Conservation (phyloP, 2,113 vertebrate species). For the Phoenicopterus ruber region DNA sequence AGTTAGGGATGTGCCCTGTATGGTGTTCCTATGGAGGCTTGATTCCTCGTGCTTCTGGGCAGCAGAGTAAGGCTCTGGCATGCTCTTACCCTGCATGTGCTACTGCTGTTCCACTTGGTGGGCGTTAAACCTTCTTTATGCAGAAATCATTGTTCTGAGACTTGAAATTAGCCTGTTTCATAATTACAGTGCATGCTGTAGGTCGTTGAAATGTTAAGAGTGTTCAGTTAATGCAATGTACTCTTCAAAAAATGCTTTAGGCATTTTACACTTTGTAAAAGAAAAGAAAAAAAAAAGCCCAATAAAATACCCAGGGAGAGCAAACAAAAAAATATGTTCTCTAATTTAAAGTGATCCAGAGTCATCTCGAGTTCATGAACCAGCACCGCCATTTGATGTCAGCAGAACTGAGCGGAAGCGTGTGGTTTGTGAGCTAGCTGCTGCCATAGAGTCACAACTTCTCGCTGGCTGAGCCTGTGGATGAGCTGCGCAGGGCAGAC, state of each 20-base stretch:
- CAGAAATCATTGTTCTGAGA: not conserved
- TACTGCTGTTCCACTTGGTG: not conserved
- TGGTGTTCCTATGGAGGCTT: not conserved
- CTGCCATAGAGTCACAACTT: not conserved
- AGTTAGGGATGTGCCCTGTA: not conserved
- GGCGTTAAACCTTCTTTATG: not conserved
- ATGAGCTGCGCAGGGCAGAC: not conserved
- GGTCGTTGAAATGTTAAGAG: not conserved
- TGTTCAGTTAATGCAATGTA: not conserved
- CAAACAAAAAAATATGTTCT: slow-evolving; percentile 17
- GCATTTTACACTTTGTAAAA: not conserved
- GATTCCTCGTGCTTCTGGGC: not conserved
- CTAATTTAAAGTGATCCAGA: slow-evolving; percentile 6
- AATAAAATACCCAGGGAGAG: not conserved
- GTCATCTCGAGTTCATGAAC: slow-evolving; percentile 45
- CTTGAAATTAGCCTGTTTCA: not conserved
- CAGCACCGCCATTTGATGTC: slow-evolving; percentile 12
- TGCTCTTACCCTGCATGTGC: not conserved
- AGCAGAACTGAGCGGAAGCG: slow-evolving; percentile 44
- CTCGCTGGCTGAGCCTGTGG: not conserved
- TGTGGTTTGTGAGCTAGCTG: slow-evolving; percentile 50
- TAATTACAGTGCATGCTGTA: not conserved
- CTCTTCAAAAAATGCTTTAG: not conserved
- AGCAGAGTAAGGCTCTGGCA: not conserved
- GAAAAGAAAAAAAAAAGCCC: not conserved